phyloP scores from a whole-genome alignment of 2,888 invertebrate species.

The Drosophila multiciliata region DNA sequence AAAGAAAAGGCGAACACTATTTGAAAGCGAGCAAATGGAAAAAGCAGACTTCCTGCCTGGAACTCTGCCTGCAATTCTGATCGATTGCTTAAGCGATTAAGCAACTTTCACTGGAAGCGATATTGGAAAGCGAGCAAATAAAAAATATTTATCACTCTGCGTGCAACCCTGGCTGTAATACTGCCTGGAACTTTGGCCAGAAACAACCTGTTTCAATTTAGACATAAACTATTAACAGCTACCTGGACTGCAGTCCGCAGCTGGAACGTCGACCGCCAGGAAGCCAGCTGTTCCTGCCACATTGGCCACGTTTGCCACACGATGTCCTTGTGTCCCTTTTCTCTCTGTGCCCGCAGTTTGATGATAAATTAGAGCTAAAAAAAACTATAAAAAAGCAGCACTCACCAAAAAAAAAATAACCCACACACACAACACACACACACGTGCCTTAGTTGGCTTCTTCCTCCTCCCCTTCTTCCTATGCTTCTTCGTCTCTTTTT shows the following conservation, averaged over 20 bases:
- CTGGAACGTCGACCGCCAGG: slow-evolving; percentile 54
- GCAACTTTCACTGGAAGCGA: background rate
- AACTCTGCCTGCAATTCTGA: background rate
- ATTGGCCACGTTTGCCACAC: slow-evolving; percentile 33
- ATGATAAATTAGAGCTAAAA: slow-evolving; percentile 74
- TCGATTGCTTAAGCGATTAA: background rate
- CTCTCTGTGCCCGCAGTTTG: slow-evolving; percentile 65
- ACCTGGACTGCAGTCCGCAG: slow-evolving; percentile 44
- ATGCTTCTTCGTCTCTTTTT: slow-evolving; percentile 10
- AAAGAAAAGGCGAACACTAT: background rate
- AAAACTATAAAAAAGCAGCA: slow-evolving; percentile 33
- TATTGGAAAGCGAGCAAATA: background rate
- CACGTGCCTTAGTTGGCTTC: slow-evolving; percentile 63
- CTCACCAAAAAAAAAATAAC: slow-evolving; percentile 15
- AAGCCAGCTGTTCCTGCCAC: slow-evolving; percentile 72
- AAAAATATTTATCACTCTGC: background rate
- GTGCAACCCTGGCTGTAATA: background rate
- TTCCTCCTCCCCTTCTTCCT: slow-evolving; percentile 48
- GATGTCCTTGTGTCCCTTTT: slow-evolving; percentile 39
- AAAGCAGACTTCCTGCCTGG: slow-evolving; percentile 1
- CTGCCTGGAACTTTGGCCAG: background rate
- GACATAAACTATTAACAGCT: slow-evolving; percentile 67
- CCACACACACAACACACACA: slow-evolving; percentile 11
- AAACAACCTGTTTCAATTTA: slow-evolving; percentile 78
- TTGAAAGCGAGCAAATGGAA: background rate